Evolutionary conservation across 1,140 invertebrate species (phyloP), one percentile per base, ranked within the genome.

Genomic region (Augochlora pura): DNA sequence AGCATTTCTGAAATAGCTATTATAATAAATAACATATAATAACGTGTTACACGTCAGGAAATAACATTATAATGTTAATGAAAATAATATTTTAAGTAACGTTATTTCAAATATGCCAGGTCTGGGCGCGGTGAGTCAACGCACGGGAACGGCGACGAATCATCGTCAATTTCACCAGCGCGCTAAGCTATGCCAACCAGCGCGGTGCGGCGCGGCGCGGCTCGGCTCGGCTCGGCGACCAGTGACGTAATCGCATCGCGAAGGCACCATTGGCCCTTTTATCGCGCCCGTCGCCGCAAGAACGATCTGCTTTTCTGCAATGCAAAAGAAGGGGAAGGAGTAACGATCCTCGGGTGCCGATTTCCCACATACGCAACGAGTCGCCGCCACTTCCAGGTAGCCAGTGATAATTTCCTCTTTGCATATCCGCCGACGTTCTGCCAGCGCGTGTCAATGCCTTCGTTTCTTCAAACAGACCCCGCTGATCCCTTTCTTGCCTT

Each of bases 131-230:
- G 63, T 73, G 77, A 85, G 79, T 80, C 72, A 75, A 85, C 69
- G 77, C 66, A 42, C 46, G 79, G 46, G 64, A 84, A 72, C 77
- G 77, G 14, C 71, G 71, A 63, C 46, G 73, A 66, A 85, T 84
- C 83, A 72, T 84, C 73, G 60, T 67, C 69, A 81, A 84, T 81
- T 84, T 77, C 69, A 75, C 72, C 82, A 32, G 32, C 32, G 57
- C 66, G 49, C 49, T 64, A 14, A 77, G 65, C 73, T 85, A 84
- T 77, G 78, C 83, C 54, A 42, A 64, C 60, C 64, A 57, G 57
- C 73, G 73, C 32, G 32, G 32, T 4, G 1, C 32, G 32, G 4
- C 32, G 32, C 32, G 32, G 32, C 32, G 1, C 32, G 32, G 4
- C 32, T 1, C 32, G 32, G 32, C 32, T 4, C 32, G 32, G 32